These are phyloP conservation scores for Rhyacichthys aspro DNA, from an alignment of 2,797 vertebrate genomes.

Conservation along the genomic window DNA sequence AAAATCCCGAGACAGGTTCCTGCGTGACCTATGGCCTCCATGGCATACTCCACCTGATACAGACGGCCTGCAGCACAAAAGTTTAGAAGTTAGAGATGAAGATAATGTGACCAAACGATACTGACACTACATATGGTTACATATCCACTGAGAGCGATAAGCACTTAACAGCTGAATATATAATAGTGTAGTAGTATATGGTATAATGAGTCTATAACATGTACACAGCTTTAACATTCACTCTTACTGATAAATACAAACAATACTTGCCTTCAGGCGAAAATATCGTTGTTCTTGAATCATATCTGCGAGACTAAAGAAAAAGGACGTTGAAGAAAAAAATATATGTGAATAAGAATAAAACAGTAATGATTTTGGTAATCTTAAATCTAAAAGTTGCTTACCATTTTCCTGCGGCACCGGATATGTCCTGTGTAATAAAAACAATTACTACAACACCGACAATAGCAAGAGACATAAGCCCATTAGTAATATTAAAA, in stretches of 20 bases:
- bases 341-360: neutral
- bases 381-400: neutral
- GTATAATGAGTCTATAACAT: too few relatives aligned
- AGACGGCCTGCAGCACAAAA: slow-evolving; percentile 83
- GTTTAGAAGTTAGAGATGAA: neutral
- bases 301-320: slow-evolving; percentile 95
- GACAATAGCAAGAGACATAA: neutral
- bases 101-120: neutral
- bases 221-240: too few relatives aligned
- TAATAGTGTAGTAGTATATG: too few relatives aligned
- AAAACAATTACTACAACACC: neutral
- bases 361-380: neutral
- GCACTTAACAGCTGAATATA: too few relatives aligned
- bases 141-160: too few relatives aligned
- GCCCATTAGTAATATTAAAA: too few relatives aligned
- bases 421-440: slow-evolving; percentile 36
- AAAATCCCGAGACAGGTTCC: slow-evolving; percentile 96
- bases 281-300: slow-evolving; percentile 98
- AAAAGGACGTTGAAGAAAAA: slow-evolving; percentile 17
- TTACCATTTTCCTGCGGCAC: slow-evolving; percentile 60
- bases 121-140: neutral
- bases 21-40: slow-evolving; percentile 98
- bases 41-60: slow-evolving; percentile 98
- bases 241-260: neutral
- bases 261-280: slow-evolving; percentile 91